These are phyloP conservation scores for Balearica regulorum DNA, from an alignment of 2,797 vertebrate species.

Conservation along the genomic window DNA sequence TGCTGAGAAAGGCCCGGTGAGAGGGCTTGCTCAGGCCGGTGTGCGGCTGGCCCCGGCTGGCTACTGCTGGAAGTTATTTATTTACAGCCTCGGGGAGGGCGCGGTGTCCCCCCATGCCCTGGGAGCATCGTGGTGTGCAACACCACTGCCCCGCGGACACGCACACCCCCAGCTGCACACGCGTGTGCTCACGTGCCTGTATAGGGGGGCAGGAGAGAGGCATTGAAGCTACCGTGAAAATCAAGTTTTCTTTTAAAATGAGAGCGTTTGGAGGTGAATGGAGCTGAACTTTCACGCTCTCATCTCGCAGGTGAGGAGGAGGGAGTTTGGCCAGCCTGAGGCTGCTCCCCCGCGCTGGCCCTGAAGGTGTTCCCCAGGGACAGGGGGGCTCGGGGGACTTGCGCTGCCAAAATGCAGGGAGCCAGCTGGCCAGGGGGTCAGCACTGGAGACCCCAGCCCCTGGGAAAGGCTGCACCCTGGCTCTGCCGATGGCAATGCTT, in stretches of 20 bases:
- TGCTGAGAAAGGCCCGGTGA: background rate
- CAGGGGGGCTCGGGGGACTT: background rate
- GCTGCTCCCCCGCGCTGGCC: background rate
- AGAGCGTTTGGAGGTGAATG: background rate
- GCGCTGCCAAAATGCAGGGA: background rate
- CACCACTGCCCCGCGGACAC: background rate
- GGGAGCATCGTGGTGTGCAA: background rate
- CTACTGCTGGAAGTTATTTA: background rate
- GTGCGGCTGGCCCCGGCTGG: background rate
- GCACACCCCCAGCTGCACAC: fast-evolving
- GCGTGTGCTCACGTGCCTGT: fast-evolving
- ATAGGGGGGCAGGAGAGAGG: background rate
- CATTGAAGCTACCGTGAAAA: background rate
- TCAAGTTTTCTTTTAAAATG: background rate
- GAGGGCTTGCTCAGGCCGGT: background rate
- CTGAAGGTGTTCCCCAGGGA: background rate
- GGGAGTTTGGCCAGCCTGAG: background rate
- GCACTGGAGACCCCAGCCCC: background rate
- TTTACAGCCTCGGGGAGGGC: background rate
- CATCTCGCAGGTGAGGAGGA: background rate
- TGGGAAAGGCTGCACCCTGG: background rate
- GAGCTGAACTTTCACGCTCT: background rate
- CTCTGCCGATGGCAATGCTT: background rate
- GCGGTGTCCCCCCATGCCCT: background rate
- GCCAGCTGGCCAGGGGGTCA: background rate